Evolutionary conservation across 2,797 vertebrate species (phyloP).

Genomic region (Tokudaia muenninki): DNA sequence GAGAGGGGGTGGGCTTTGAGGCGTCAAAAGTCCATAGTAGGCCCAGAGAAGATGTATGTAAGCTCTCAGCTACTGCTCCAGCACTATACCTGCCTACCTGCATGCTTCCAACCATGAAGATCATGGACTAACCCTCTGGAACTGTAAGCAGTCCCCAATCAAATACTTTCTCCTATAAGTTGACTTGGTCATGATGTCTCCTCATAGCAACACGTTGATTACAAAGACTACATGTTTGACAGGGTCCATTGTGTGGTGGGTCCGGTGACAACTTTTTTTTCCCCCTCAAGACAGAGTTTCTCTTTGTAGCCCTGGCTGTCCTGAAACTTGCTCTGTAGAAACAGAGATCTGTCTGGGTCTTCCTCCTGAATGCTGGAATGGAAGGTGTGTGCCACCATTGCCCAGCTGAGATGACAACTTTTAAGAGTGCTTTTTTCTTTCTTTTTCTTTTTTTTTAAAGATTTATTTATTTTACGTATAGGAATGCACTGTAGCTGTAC

Average conservation of each 20-base stretch:
- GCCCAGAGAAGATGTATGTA: not conserved
- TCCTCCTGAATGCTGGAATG: not conserved
- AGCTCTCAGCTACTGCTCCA: not conserved
- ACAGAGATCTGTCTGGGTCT: not conserved
- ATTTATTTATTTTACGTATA: too few relatives aligned
- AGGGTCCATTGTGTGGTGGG: not conserved
- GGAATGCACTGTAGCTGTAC: too few relatives aligned
- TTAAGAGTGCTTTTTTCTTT: not conserved
- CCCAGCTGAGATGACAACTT: not conserved
- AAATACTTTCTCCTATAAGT: not conserved
- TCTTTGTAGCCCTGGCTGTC: not conserved
- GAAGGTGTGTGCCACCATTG: not conserved
- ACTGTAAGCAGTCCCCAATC: not conserved
- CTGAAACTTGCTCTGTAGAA: not conserved
- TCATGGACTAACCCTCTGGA: not conserved
- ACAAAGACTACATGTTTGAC: not conserved
- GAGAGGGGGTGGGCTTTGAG: not conserved
- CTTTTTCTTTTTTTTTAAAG: not conserved
- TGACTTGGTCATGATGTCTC: not conserved
- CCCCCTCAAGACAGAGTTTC: not conserved
- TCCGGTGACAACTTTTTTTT: not conserved
- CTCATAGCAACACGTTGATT: not conserved
- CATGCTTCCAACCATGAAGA: not conserved
- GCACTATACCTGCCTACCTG: not conserved
- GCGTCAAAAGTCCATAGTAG: not conserved